Evolutionary conservation across 2,888 invertebrate genomes (phyloP), one percentile per base, ranked within the genome.

Genomic region (Diogma glabrata): DNA sequence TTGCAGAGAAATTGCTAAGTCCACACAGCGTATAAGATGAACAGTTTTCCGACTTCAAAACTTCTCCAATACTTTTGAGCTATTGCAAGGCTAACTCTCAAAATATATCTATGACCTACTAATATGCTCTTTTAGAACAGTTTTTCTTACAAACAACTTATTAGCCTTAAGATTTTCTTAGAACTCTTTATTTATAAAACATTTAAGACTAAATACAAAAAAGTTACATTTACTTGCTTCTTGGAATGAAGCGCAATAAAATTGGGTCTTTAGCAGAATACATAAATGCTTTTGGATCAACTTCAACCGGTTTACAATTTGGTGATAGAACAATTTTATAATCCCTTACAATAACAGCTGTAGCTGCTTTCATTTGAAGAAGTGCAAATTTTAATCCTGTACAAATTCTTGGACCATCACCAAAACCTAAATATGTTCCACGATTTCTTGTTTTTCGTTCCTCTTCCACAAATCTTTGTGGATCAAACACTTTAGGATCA

Each of bases 401-500:
- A 50, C 66, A 66, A 24, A 54, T 55, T 28, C 65, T 55, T 4
- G 63, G 65, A n/a, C 65, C 66, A 36, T 61, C 63, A 12, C 64
- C 64, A 52, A 65, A 66, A 0, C 61, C 60, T 45, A 65, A 48
- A 55, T 55, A 65, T 3, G 57, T 56, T 51, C 57, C 63, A 23
- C 61, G 64, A 14, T 57, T 58, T 6, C 61, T 53, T 7, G 57
- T 57, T 2, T 58, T 55, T 36, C 63, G 63, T n/a, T 58, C 60
- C 49, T 64, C 63, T 3, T 60, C 60, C 3, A 58, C 57, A 59
- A 70, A 71, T 24, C 71, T 57, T 24, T 69, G 68, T 0, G 72
- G 72, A 54, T 65, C 62, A 56, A 67, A 72, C 51, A 59, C 59
- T 19, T 65, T 59, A 0, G 72, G 71, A 19, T 69, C 60, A 3